A percentile compares a stretch with the other conserved stretches of the same genome.
These are phyloP conservation scores for Maconellicoccus hirsutus DNA, from an alignment of 1,140 invertebrate species.

Conservation along the genomic window DNA sequence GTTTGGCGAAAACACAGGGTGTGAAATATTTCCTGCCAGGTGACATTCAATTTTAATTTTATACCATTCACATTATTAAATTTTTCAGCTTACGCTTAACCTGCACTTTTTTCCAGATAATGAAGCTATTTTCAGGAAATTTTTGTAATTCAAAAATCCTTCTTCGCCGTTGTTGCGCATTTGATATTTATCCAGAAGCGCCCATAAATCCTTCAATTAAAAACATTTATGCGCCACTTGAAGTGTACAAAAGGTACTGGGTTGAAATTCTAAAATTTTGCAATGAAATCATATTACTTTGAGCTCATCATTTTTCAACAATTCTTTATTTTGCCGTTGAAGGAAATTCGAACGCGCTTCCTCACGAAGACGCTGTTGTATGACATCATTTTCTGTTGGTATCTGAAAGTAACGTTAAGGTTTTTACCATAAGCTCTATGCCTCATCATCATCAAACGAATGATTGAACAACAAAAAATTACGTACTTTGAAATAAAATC, in stretches of 20 bases:
- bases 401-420: conserved; percentile 37
- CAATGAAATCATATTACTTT: conserved; percentile 42
- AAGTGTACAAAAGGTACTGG: too few species aligned
- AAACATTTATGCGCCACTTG: too few species aligned
- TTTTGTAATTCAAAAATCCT: conserved; percentile 71
- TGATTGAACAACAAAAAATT: not conserved
- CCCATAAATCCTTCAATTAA: conserved; percentile 53
- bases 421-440: too few species aligned
- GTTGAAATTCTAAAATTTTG: too few species aligned
- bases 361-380: conserved; percentile 69
- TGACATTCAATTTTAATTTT: conserved; percentile 38
- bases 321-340: conserved; percentile 65
- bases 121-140: conserved; percentile 63
- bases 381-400: conserved; percentile 58
- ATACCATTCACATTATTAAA: too few species aligned
- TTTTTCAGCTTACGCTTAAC: conserved; percentile 34
- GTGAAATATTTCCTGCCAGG: conserved; percentile 59
- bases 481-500: not conserved
- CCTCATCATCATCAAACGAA: conserved; percentile 33
- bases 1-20: conserved; percentile 70
- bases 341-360: conserved; percentile 76
- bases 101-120: conserved; percentile 57
- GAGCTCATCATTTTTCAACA: conserved; percentile 77
- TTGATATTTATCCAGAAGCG: conserved; percentile 66
- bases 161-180: conserved; percentile 59